phyloP scores from a whole-genome alignment of 2,113 vertebrate genomes.

The Microtus ochrogaster region DNA sequence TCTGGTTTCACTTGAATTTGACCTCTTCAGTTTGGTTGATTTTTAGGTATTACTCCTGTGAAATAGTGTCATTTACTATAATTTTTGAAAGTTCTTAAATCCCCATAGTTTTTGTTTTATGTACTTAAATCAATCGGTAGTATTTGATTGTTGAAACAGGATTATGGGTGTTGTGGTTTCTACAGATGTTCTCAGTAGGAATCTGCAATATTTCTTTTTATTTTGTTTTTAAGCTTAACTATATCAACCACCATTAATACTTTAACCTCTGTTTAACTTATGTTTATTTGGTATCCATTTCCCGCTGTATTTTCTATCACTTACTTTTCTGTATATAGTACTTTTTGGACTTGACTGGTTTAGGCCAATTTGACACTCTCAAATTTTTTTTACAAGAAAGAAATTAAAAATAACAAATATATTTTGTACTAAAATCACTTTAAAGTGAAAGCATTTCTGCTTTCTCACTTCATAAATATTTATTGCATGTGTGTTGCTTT shows the following conservation, averaged over 20 bases:
- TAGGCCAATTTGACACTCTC: not conserved
- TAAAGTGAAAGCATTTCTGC: not conserved
- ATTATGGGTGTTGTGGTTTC: not conserved
- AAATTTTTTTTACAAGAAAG: not conserved
- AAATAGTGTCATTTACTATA: not conserved
- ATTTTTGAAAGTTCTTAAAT: not conserved
- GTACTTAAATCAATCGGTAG: not conserved
- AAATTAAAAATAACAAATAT: not conserved
- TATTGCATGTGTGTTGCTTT: not conserved
- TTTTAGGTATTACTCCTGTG: not conserved
- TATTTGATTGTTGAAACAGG: not conserved
- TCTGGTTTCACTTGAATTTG: not conserved
- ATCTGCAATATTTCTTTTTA: not conserved
- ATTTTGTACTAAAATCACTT: not conserved
- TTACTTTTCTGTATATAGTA: not conserved
- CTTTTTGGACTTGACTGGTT: not conserved
- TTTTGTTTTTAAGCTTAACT: slow-evolving; percentile 16
- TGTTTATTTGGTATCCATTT: not conserved
- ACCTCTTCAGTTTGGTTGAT: not conserved
- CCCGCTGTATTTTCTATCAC: not conserved
- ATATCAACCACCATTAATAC: not conserved
- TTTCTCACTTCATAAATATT: slow-evolving; percentile 9
- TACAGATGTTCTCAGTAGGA: not conserved
- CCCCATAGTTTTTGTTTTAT: not conserved
- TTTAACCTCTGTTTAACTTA: not conserved